Conservation (phyloP, 2,888 invertebrate genomes). For the Leptopilina drosophilae region DNA sequence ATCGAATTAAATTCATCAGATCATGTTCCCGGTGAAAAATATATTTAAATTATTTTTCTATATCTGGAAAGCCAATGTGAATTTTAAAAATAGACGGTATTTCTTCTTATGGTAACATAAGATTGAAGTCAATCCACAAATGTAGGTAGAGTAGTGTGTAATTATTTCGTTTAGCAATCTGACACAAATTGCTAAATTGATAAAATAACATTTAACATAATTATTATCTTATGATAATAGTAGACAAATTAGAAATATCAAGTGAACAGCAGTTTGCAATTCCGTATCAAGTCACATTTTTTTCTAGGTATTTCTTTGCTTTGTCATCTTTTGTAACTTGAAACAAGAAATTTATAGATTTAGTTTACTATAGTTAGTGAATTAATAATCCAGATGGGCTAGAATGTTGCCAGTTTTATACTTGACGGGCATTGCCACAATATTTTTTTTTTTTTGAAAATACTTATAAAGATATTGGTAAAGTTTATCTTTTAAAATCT, state of each 20-base stretch:
- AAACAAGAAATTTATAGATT: too few species aligned
- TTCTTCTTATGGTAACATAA: slow-evolving; percentile 10
- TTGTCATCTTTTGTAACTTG: background rate
- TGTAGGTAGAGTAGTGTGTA: background rate
- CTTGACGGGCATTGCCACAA: slow-evolving; percentile 17
- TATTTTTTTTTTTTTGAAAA: background rate
- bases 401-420: slow-evolving; percentile 37
- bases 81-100: background rate
- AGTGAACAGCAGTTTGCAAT: too few species aligned
- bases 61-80: background rate
- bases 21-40: background rate
- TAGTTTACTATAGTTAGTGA: slow-evolving; percentile 22
- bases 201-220: too few species aligned
- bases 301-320: background rate
- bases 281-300: too few species aligned
- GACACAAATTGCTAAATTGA: background rate
- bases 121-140: slow-evolving; percentile 8
- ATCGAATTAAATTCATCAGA: background rate
- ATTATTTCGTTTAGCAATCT: background rate
- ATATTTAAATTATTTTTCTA: slow-evolving; percentile 3
- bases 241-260: too few species aligned
- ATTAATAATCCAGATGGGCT: slow-evolving; percentile 20
- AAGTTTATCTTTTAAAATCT: background rate
- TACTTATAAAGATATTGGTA: background rate
- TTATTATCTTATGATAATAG: too few species aligned